phyloP scores from a whole-genome alignment of 1,140 invertebrate genomes.

The Helicoverpa armigera region DNA sequence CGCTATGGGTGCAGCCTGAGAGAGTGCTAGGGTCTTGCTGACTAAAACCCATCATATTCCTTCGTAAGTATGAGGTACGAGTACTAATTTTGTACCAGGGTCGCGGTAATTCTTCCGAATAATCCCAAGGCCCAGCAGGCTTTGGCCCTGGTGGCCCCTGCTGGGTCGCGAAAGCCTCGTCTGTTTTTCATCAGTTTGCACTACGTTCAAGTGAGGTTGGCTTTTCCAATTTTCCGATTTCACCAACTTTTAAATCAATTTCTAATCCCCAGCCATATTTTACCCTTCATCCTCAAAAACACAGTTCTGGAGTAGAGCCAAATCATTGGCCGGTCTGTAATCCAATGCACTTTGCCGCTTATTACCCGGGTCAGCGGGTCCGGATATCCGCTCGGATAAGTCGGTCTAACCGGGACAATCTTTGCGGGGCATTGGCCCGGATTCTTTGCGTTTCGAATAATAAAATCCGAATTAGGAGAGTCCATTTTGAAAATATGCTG shows the following conservation, averaged over 20 bases:
- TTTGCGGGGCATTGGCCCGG: constrained; percentile 18
- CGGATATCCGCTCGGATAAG: constrained; percentile 37
- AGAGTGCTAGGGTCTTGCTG: too few species aligned
- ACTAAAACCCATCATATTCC: too few species aligned
- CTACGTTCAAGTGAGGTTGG: too few species aligned
- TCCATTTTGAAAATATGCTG: neutral
- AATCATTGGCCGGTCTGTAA: constrained; percentile 15
- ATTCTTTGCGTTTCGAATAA: constrained; percentile 30
- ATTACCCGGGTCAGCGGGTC: constrained; percentile 40
- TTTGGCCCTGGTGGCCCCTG: too few species aligned
- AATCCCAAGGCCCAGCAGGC: too few species aligned
- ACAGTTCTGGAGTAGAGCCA: constrained; percentile 6
- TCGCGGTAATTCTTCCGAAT: too few species aligned
- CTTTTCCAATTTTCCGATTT: too few species aligned
- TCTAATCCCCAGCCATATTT: neutral
- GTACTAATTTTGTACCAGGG: too few species aligned
- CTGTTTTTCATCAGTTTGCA: too few species aligned
- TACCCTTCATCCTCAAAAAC: neutral
- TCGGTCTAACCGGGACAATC: constrained; percentile 20
- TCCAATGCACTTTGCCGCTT: constrained; percentile 43
- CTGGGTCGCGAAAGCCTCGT: too few species aligned
- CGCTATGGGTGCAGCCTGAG: too few species aligned
- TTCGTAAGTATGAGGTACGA: too few species aligned
- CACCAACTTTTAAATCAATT: neutral
- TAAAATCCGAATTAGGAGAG: constrained; percentile 24